Base-by-base conservation (phyloP, 2,113 vertebrate genomes). In the Ascaphus truei region DNA sequence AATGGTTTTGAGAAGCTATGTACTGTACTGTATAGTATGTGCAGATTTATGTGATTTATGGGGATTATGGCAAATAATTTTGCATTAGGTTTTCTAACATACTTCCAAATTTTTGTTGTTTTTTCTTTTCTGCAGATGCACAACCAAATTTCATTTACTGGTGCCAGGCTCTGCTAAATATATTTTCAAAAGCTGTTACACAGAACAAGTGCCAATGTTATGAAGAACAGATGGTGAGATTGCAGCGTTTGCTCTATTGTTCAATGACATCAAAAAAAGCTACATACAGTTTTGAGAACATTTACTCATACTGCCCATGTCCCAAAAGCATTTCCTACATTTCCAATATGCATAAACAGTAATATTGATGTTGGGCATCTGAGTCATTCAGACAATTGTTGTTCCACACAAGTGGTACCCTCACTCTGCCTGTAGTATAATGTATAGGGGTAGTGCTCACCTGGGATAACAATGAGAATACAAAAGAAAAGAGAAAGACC, bases 81-180 rank as follows among this genome's bases (percentile, higher is more conserved):
- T 23, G 33, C 41, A 4, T 34, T 20, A 47, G 23, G 51, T 50
- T 59, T 68, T 31, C 33, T 56, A 47, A 47, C 36, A 67, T 23
- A 5, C n/a, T 50, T 37, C 47, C 8, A 16, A 26, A n/a, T 33
- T 34, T 23, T n/a, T n/a, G n/a, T n/a, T n/a, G 18, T 29, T 31
- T 51, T 51, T 30, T 29, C n/a, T n/a, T n/a, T 34, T 61, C 45
- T 69, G 55, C 67, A 61, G 67, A 69, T 69, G 67, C 55, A 58
- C 66, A 59, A 59, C 67, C 67, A 69, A 47, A 60, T 60, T 61
- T 41, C 33, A 41, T 20, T 60, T 60, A 60, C 23, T 60, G 56
- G 56, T 69, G 67, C 67, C 67, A 69, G 56, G 67, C 41, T 69
- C 22, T 61, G 45, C 50, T 61, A 69, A 69, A 69, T 69, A 69